These are phyloP conservation scores for Aphodius granarius DNA, from an alignment of 2,888 invertebrate genomes.

Conservation along the genomic window DNA sequence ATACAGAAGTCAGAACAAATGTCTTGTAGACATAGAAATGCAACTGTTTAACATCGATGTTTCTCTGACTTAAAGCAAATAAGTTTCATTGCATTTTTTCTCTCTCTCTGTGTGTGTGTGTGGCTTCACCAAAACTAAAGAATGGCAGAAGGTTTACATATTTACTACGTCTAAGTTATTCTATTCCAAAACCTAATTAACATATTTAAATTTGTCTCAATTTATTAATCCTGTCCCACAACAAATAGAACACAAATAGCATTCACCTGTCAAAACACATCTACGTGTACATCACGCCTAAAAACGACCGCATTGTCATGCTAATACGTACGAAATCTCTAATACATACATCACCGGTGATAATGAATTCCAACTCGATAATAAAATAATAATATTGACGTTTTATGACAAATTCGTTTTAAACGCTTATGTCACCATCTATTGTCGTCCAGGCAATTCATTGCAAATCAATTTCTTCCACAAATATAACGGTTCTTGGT, in stretches of 20 bases:
- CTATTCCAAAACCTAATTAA: no score
- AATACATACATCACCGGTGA: not conserved
- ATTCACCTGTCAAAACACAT: not conserved
- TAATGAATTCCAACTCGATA: not conserved
- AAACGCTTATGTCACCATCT: not conserved
- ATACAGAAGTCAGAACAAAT: no score
- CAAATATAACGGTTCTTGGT: not conserved
- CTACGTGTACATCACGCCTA: not conserved
- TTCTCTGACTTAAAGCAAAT: no score
- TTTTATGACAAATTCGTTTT: not conserved
- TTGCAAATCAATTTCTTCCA: not conserved
- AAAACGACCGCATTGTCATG: not conserved
- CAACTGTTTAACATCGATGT: no score
- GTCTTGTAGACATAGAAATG: no score
- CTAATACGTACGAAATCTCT: not conserved
- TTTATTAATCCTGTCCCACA: not conserved
- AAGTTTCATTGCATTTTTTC: no score
- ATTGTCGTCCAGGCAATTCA: not conserved
- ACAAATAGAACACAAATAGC: not conserved
- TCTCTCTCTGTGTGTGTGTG: no score
- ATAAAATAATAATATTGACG: not conserved
- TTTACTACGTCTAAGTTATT: no score
- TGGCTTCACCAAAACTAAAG: no score
- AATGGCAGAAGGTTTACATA: no score
- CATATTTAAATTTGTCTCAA: not conserved